Evolutionary conservation across 2,888 invertebrate genomes (phyloP), one percentile per base, ranked within the genome.

Genomic region (Sarcophaga subvicina): DNA sequence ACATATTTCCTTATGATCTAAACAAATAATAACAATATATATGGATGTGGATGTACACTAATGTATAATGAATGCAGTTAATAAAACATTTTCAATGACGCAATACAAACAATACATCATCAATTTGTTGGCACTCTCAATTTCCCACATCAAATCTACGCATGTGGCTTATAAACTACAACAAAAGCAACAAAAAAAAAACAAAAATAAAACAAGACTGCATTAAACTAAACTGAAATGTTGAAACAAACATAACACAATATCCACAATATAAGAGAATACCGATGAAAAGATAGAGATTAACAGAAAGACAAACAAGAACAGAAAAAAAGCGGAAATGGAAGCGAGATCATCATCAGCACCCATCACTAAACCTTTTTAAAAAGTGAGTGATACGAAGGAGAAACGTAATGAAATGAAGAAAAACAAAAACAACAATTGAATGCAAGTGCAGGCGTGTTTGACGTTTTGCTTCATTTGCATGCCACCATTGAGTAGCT

Each of bases 391-490:
- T 54, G 64, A 10, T 67, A 49, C 22, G 6, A 27, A 25, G 20
- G 11, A 37, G 4, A 25, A 22, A 47, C 4, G 12, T 8, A 62
- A 63, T 54, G 17, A 62, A 60, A n/a, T 60, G n/a, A 64, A 67
- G 47, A 69, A 67, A 37, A 54, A 67, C 14, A 80, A 63, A 22
- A 47, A 54, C 66, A 63, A 70, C 70, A 81, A 80, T 45, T 63
- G 72, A 63, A 71, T 78, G 81, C 73, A 81, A 85, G 85, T 82
- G 75, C 78, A 79, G 85, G 85, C 85, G 81, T 81, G 81, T 85
- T 70, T 81, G 81, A 85, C 78, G 71, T 72, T 76, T 84, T 76
- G 84, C 80, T 84, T 84, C 85, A 85, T 85, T 85, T 82, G 85
- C 81, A 79, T 82, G 78, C 81, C 84, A 76, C 75, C 45, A 66